Evolutionary conservation across 2,113 vertebrate genomes (phyloP).

Genomic region (Neodontobutis hainanensis): DNA sequence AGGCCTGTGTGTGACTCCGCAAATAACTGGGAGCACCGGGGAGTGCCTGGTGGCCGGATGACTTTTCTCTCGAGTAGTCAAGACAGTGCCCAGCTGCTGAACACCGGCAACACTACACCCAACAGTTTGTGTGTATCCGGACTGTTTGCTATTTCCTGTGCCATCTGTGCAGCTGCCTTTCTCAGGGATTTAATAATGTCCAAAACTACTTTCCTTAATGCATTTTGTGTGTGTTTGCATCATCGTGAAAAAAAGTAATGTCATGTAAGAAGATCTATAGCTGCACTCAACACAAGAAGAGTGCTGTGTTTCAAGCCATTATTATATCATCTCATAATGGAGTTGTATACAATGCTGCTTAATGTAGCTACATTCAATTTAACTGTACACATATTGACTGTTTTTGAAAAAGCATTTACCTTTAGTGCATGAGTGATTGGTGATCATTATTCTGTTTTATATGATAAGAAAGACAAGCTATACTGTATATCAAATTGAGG

Average conservation of each 20-base stretch:
- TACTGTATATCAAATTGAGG: slow-evolving; percentile 20
- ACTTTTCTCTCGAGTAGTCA: slow-evolving; percentile 51
- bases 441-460: neutral
- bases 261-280: slow-evolving; percentile 3
- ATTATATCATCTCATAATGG: slow-evolving; percentile 9
- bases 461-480: neutral
- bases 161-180: slow-evolving; percentile 56
- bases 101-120: slow-evolving; percentile 49
- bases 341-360: neutral
- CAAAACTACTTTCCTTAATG: no score
- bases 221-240: neutral
- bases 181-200: slow-evolving; percentile 15
- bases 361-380: neutral
- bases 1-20: slow-evolving; percentile 3
- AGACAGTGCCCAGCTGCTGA: slow-evolving; percentile 63
- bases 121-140: slow-evolving; percentile 31
- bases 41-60: slow-evolving; percentile 36
- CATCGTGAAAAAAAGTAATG: neutral
- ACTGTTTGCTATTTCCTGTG: slow-evolving; percentile 66
- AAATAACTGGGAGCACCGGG: slow-evolving; percentile 27
- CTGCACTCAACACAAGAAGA: slow-evolving; percentile 4
- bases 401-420: neutral
- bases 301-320: slow-evolving; percentile 16
- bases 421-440: neutral
- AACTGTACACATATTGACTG: neutral